Conservation (phyloP, 1,140 invertebrate genomes). For the Onthophagus taurus region DNA sequence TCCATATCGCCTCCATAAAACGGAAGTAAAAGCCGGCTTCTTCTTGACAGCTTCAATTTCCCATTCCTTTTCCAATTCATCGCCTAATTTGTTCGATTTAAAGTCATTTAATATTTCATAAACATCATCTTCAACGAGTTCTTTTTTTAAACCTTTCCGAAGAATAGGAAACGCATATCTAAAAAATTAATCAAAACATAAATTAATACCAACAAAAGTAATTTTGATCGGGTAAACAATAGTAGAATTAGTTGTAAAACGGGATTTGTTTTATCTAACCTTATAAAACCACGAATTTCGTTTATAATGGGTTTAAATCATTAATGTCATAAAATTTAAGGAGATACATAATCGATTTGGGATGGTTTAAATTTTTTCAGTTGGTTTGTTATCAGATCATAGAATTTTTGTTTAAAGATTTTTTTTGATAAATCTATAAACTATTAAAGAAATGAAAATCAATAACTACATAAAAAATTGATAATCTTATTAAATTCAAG, state of each 20-base stretch:
- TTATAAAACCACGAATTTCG: not conserved
- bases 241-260: too few relatives aligned
- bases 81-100: slow-evolving; percentile 18
- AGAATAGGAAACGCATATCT: slow-evolving; percentile 26
- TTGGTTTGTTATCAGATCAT: too few relatives aligned
- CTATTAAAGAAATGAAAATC: too few relatives aligned
- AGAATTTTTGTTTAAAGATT: too few relatives aligned
- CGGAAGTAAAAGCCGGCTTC: slow-evolving; percentile 18
- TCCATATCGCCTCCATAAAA: slow-evolving; percentile 19
- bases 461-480: too few relatives aligned
- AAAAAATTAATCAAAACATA: slow-evolving; percentile 11
- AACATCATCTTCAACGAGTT: slow-evolving; percentile 26
- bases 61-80: slow-evolving; percentile 26
- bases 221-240: not conserved
- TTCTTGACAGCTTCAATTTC: slow-evolving; percentile 18
- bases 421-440: too few relatives aligned
- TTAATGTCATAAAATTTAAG: too few relatives aligned
- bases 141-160: slow-evolving; percentile 20
- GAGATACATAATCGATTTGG: too few relatives aligned
- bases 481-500: too few relatives aligned
- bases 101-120: slow-evolving; percentile 23
- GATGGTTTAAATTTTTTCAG: too few relatives aligned
- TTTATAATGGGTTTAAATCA: not conserved
- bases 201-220: not conserved
- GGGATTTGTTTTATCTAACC: too few relatives aligned